Evolutionary conservation across 2,888 invertebrate species (phyloP).

Genomic region (Cepaea hortensis): DNA sequence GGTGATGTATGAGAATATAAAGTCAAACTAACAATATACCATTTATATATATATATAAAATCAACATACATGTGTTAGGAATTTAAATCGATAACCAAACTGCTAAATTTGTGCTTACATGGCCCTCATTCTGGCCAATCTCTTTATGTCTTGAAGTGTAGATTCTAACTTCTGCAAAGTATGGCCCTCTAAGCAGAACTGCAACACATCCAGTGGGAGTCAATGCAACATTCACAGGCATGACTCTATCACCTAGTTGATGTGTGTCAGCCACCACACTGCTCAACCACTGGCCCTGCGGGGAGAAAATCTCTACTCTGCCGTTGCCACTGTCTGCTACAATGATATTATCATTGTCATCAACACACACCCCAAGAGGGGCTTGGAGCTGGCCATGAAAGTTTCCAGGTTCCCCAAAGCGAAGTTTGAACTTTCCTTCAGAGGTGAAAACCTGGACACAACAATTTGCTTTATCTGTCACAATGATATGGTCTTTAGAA

Average conservation of each 20-base stretch:
- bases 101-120: conserved; percentile 33
- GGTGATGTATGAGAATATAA: too few species aligned
- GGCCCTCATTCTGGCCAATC: conserved; percentile 18
- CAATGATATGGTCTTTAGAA: conserved; percentile 65
- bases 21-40: too few species aligned
- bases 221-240: conserved; percentile 67
- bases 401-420: conserved; percentile 62
- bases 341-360: conserved; percentile 66
- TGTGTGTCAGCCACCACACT: conserved; percentile 62
- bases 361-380: conserved; percentile 69
- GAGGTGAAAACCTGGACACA: conserved; percentile 63
- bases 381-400: conserved; percentile 60
- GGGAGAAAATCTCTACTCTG: conserved; percentile 67
- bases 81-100: not conserved
- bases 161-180: conserved; percentile 69
- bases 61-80: too few species aligned
- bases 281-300: conserved; percentile 61
- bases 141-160: conserved; percentile 55
- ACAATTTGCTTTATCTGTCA: conserved; percentile 67
- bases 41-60: too few species aligned
- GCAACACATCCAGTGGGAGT: conserved; percentile 62
- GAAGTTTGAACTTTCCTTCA: conserved; percentile 65
- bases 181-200: conserved; percentile 64
- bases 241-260: conserved; percentile 61
- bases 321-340: conserved; percentile 71